Conservation (phyloP, 2,113 vertebrate genomes). For the Muntiacus muntjak region DNA sequence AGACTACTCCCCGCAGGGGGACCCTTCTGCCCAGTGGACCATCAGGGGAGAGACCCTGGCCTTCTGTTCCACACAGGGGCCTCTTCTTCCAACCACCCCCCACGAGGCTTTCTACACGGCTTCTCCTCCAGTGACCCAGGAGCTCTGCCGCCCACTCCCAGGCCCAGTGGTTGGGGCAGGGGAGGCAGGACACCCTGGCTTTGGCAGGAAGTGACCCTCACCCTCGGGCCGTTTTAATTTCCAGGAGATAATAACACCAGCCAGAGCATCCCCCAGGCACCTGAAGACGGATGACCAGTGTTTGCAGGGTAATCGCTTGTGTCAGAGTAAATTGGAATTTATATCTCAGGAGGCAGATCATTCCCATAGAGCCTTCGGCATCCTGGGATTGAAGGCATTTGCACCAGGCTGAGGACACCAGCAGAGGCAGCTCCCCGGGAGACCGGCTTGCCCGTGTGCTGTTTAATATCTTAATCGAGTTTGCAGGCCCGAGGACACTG, state of each 20-base stretch:
- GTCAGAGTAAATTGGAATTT: slow-evolving; percentile 60
- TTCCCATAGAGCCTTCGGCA: background rate
- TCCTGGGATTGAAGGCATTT: accelerated
- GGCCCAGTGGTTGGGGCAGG: background rate
- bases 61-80: accelerated
- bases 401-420: background rate
- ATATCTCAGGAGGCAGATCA: slow-evolving; percentile 32
- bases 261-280: background rate
- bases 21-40: accelerated
- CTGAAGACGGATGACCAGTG: slow-evolving; percentile 37
- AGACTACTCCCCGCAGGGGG: background rate
- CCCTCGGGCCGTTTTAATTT: background rate
- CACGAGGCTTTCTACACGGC: accelerated
- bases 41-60: no score
- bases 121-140: background rate
- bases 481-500: background rate
- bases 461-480: background rate
- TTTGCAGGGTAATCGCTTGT: slow-evolving; percentile 18
- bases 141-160: background rate
- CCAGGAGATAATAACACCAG: background rate
- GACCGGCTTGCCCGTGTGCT: accelerated
- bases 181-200: background rate
- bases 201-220: background rate
- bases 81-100: accelerated
- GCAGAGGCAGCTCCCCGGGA: accelerated